phyloP scores from a whole-genome alignment of 2,888 invertebrate species.

The Cantharis flavilabris region DNA sequence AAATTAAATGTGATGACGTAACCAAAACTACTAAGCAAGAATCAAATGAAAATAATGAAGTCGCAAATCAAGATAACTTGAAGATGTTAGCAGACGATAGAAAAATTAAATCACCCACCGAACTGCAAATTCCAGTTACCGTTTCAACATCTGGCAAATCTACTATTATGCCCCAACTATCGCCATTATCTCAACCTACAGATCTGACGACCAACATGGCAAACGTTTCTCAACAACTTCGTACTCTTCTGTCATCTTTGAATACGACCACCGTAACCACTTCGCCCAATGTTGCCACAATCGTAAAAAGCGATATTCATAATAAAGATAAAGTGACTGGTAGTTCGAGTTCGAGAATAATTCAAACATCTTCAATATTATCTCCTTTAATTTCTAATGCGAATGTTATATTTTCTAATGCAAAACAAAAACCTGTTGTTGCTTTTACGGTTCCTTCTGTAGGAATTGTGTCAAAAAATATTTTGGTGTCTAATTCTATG shows the following conservation, averaged over 20 bases:
- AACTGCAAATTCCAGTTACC: slow-evolving; percentile 37
- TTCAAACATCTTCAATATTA: slow-evolving; percentile 42
- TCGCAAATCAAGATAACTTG: not conserved
- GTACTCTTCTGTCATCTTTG: slow-evolving; percentile 69
- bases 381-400: slow-evolving; percentile 28
- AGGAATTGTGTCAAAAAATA: not conserved
- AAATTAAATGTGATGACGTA: slow-evolving; percentile 33
- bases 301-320: slow-evolving; percentile 46
- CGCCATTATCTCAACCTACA: slow-evolving; percentile 72
- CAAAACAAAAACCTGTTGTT: not conserved
- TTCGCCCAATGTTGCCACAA: slow-evolving; percentile 59
- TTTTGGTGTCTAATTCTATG: slow-evolving; percentile 28
- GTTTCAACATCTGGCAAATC: slow-evolving; percentile 42
- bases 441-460: slow-evolving; percentile 26
- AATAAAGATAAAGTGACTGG: slow-evolving; percentile 45
- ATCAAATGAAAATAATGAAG: not conserved
- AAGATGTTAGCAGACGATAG: not conserved
- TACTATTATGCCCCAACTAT: slow-evolving; percentile 68
- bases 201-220: slow-evolving; percentile 74
- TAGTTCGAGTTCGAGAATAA: slow-evolving; percentile 43
- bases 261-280: slow-evolving; percentile 61
- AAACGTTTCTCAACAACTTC: slow-evolving; percentile 70
- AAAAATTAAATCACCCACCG: slow-evolving; percentile 33
- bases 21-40: slow-evolving; percentile 10
- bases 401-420: not conserved